Conservation (phyloP, 2,888 invertebrate species). For the Hoplodrina blanda region DNA sequence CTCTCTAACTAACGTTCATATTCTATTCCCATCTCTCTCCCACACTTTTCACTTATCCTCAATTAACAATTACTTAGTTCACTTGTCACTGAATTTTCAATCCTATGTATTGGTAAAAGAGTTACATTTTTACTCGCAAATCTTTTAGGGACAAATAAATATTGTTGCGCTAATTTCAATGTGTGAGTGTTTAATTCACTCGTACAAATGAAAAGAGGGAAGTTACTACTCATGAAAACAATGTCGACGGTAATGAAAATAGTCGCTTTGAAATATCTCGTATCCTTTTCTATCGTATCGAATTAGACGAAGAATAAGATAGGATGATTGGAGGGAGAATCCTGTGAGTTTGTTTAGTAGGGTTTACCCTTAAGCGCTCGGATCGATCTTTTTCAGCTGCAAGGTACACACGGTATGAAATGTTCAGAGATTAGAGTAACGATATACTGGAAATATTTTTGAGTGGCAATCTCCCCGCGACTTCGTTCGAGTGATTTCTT, state of each 20-base stretch:
- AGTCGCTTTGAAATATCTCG: constrained; percentile 18
- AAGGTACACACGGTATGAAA: constrained; percentile 64
- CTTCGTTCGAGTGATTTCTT: too few species aligned
- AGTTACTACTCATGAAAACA: constrained; percentile 49
- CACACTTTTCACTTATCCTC: constrained; percentile 70
- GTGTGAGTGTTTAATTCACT: constrained; percentile 84
- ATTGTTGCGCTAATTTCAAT: constrained; percentile 55
- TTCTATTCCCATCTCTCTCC: constrained; percentile 63
- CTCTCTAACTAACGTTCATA: constrained; percentile 58
- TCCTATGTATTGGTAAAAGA: constrained; percentile 17
- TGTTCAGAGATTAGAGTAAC: constrained; percentile 60
- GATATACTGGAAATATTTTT: background rate
- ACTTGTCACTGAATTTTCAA: constrained; percentile 39
- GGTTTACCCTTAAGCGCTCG: constrained; percentile 70
- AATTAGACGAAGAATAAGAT: constrained; percentile 34
- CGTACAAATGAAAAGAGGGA: constrained; percentile 67
- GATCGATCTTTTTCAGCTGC: constrained; percentile 80
- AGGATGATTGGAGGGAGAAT: constrained; percentile 34
- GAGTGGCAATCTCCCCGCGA: too few species aligned
- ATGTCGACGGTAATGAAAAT: constrained; percentile 20
- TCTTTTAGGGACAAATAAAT: constrained; percentile 31
- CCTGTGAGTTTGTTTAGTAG: constrained; percentile 72
- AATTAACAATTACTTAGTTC: constrained; percentile 60
- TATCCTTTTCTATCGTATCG: constrained; percentile 38
- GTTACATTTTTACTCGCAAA: constrained; percentile 31